phyloP scores from a whole-genome alignment of 2,797 vertebrate genomes.

The Delichon dasypus region DNA sequence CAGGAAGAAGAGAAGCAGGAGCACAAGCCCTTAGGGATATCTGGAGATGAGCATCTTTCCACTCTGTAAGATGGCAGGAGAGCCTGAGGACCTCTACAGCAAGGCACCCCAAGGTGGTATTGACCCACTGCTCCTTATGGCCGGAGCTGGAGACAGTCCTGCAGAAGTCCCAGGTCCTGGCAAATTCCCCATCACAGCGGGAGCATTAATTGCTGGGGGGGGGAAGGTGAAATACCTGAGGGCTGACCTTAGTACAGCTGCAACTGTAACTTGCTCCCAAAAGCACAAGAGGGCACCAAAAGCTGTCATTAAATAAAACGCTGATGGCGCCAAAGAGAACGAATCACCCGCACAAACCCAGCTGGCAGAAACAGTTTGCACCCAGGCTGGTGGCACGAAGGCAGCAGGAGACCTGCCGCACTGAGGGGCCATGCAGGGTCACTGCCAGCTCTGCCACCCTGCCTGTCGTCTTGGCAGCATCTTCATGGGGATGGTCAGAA shows the following conservation, averaged over 20 bases:
- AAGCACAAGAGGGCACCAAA: neutral
- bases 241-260: neutral
- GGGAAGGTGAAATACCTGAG: neutral
- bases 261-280: neutral
- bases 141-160: neutral
- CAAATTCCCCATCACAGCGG: neutral
- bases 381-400: rapidly evolving
- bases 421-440: neutral
- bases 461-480: neutral
- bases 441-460: neutral
- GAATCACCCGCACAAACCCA: neutral
- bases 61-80: neutral
- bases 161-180: neutral
- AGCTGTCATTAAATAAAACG: neutral
- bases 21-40: neutral
- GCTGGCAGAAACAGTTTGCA: neutral
- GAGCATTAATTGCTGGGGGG: neutral
- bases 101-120: neutral
- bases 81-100: neutral
- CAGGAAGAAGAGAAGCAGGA: neutral
- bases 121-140: neutral
- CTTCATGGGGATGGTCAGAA: neutral
- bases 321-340: neutral
- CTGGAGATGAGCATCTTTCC: neutral
- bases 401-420: neutral